Evolutionary conservation across 1,140 invertebrate genomes (phyloP), one percentile per base, ranked within the genome.

Genomic region (Penaeus chinensis): DNA sequence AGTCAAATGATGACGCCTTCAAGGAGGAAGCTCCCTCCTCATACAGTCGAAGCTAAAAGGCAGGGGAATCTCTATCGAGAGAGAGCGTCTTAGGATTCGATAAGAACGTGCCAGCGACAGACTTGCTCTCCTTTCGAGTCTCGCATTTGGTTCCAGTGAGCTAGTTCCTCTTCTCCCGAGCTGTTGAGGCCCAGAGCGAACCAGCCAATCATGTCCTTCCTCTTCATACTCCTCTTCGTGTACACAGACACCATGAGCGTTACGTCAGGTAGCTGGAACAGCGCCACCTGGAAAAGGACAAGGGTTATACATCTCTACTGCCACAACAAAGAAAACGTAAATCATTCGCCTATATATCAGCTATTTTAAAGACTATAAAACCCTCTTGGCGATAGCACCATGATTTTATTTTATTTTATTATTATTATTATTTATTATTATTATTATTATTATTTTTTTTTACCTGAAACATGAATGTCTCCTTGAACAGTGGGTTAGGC

Each of bases 201-300:
- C 97, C 97, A 98, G 76, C 98, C 98, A 87, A 98, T 96, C 96
- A 98, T 97, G 92, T 99, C 97, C 91, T 98, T 98, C 88, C 97
- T 95, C 90, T 98, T 98, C 93, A 98, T 97, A 90, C 96, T 95
- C 86, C 96, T 95, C 86, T 96, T 95, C 92, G 97, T 97, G 93
- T 98, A 98, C 22, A 98, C 96, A 0, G 97, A 97, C 74, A 98
- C 94, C 94, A 98, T 97, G 79, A 99, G 93, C 0, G 97, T 98
- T 20, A 99, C 97, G 90, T 99, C 98, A n/a, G 96, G 96, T 76
- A 99, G 93, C 94, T 99, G 97, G 92, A 98, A 99, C 85, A 98
- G 93, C 60, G 97, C 97, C 91, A 99, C 97, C 96, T 96, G 91
- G 16, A 91, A 90, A 85, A 60, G 37, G 78, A 82, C 47, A 63